Evolutionary conservation across 2,113 vertebrate genomes (phyloP).

Genomic region (Nerophis ophidion): DNA sequence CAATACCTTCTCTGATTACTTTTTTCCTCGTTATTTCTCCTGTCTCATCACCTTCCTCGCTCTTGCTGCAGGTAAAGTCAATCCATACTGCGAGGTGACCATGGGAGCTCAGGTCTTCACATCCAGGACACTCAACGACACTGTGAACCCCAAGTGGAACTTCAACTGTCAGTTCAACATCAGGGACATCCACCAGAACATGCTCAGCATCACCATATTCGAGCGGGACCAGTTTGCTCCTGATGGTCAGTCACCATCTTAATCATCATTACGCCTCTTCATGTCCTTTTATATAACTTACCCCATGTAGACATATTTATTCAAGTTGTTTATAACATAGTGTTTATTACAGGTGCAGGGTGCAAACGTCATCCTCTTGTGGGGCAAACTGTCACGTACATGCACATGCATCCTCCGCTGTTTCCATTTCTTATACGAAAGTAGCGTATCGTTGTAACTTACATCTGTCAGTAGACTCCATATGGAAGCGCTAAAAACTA

Average conservation of each 20-base stretch:
- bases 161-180: slow-evolving; percentile 98
- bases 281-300: background rate
- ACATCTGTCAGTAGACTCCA: no score
- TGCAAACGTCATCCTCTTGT: no score
- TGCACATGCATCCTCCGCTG: no score
- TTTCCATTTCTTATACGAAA: no score
- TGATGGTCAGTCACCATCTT: slow-evolving; percentile 74
- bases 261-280: background rate
- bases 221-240: slow-evolving; percentile 92
- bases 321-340: no score
- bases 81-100: slow-evolving; percentile 91
- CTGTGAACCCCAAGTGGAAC: slow-evolving; percentile 92
- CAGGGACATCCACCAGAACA: slow-evolving; percentile 90
- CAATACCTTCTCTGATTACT: background rate
- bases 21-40: background rate
- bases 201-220: slow-evolving; percentile 89
- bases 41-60: background rate
- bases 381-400: no score
- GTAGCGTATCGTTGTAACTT: no score
- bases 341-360: no score
- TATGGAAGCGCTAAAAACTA: no score
- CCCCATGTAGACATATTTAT: background rate
- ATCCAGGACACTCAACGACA: slow-evolving; percentile 86
- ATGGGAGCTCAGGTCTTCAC: slow-evolving; percentile 93
- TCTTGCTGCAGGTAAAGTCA: slow-evolving; percentile 80